These are phyloP conservation scores for Rhyzopertha dominica DNA, from an alignment of 1,140 invertebrate genomes.

Conservation along the genomic window DNA sequence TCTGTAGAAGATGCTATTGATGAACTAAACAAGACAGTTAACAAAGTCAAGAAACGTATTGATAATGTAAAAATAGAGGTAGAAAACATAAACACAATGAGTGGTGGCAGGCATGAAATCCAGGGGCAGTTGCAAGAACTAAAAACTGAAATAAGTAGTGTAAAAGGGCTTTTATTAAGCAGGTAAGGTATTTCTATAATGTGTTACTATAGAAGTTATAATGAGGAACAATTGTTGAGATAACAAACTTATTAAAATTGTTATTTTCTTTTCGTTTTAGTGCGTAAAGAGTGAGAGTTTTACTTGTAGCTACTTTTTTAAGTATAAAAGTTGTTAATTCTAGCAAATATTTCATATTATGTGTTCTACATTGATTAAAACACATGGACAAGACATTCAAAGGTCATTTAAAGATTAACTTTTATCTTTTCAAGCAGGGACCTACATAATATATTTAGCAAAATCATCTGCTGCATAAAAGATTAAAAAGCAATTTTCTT, in stretches of 20 bases:
- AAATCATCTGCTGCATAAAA: too few species aligned
- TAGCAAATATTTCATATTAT: too few species aligned
- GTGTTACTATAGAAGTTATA: too few species aligned
- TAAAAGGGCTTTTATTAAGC: slow-evolving; percentile 70
- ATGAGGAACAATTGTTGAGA: too few species aligned
- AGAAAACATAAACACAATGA: slow-evolving; percentile 52
- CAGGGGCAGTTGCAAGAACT: slow-evolving; percentile 62
- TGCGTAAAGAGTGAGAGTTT: background rate
- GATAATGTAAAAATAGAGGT: slow-evolving; percentile 54
- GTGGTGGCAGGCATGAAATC: slow-evolving; percentile 48
- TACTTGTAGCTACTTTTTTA: slow-evolving; percentile 14
- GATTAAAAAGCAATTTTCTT: too few species aligned
- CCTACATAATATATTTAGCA: too few species aligned
- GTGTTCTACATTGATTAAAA: too few species aligned
- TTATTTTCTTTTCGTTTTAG: background rate
- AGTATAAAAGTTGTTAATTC: slow-evolving; percentile 22
- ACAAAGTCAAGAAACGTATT: slow-evolving; percentile 56
- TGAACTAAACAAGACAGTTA: slow-evolving; percentile 61
- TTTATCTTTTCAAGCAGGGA: too few species aligned
- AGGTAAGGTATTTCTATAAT: slow-evolving; percentile 50
- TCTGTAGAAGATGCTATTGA: slow-evolving; percentile 56
- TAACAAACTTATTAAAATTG: too few species aligned
- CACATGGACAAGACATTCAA: too few species aligned
- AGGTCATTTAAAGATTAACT: too few species aligned
- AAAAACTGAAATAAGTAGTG: slow-evolving; percentile 67